Evolutionary conservation across 2,888 invertebrate genomes (phyloP).

Genomic region (Pterostichus madidus): DNA sequence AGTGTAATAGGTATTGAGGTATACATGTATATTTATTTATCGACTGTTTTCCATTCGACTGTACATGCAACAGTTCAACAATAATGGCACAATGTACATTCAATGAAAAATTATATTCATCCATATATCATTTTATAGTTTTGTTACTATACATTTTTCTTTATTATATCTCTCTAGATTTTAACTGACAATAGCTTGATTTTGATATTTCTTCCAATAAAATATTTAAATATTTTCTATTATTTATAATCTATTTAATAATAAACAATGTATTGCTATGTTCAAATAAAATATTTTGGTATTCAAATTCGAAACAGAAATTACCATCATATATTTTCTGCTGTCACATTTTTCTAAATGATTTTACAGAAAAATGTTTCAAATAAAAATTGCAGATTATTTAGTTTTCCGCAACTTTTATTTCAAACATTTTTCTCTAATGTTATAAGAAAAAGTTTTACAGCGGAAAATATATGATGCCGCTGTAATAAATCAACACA

Average conservation of each 20-base stretch:
- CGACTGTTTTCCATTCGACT: constrained; percentile 75
- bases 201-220: constrained; percentile 24
- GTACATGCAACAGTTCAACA: constrained; percentile 74
- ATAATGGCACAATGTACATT: constrained; percentile 76
- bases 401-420: too few relatives aligned
- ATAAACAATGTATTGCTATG: constrained; percentile 56
- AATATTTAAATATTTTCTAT: constrained; percentile 51
- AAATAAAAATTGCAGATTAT: too few relatives aligned
- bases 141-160: constrained; percentile 15
- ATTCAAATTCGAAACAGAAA: neutral
- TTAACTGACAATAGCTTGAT: constrained; percentile 16
- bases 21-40: constrained; percentile 74
- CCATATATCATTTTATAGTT: constrained; percentile 11
- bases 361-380: too few relatives aligned
- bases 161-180: constrained; percentile 24
- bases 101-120: constrained; percentile 75
- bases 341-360: too few relatives aligned
- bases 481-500: constrained; percentile 8
- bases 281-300: constrained; percentile 52
- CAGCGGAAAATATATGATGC: too few relatives aligned
- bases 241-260: constrained; percentile 43
- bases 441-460: too few relatives aligned
- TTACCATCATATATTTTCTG: neutral
- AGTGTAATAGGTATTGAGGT: constrained; percentile 17
- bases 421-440: too few relatives aligned